phyloP scores from a whole-genome alignment of 2,113 vertebrate genomes.

The Seriola aureovittata region DNA sequence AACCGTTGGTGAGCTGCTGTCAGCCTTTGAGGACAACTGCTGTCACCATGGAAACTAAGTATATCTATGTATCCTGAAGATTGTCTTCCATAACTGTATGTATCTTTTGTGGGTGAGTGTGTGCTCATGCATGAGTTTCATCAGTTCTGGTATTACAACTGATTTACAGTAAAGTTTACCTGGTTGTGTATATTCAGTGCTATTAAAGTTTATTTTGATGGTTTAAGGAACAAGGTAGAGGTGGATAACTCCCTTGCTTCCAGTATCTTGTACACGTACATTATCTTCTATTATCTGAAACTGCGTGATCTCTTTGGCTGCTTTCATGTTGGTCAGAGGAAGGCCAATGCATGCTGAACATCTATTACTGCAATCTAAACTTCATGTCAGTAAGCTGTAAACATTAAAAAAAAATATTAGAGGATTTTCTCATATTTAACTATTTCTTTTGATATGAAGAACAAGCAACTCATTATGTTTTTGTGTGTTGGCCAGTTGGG shows the following conservation, averaged over 20 bases:
- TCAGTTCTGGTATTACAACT: conserved; percentile 35
- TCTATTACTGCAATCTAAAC: conserved; percentile 37
- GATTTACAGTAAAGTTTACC: conserved; percentile 3
- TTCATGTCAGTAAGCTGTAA: conserved; percentile 27
- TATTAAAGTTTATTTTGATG: conserved; percentile 7
- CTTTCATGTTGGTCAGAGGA: conserved; percentile 46
- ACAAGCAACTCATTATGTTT: conserved; percentile 31
- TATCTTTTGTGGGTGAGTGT: conserved; percentile 30
- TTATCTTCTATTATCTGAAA: conserved; percentile 21
- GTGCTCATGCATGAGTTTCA: conserved; percentile 44
- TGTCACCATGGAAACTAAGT: conserved; percentile 81
- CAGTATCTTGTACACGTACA: conserved; percentile 17
- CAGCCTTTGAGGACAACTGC: conserved; percentile 53
- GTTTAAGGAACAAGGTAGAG: conserved; percentile 15
- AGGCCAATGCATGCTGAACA: conserved; percentile 64
- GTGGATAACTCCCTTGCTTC: neutral
- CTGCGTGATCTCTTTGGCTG: conserved; percentile 40
- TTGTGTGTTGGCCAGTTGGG: conserved; percentile 42
- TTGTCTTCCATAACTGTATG: conserved; percentile 62
- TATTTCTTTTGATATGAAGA: conserved; percentile 21
- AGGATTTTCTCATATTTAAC: conserved; percentile 13
- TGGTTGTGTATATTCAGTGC: conserved; percentile 26
- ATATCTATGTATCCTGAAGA: conserved; percentile 61
- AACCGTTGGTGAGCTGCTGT: conserved; percentile 49
- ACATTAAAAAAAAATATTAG: conserved; percentile 13